Evolutionary conservation across 1,140 invertebrate genomes (phyloP).

Genomic region (Carcinoscorpius rotundicauda): DNA sequence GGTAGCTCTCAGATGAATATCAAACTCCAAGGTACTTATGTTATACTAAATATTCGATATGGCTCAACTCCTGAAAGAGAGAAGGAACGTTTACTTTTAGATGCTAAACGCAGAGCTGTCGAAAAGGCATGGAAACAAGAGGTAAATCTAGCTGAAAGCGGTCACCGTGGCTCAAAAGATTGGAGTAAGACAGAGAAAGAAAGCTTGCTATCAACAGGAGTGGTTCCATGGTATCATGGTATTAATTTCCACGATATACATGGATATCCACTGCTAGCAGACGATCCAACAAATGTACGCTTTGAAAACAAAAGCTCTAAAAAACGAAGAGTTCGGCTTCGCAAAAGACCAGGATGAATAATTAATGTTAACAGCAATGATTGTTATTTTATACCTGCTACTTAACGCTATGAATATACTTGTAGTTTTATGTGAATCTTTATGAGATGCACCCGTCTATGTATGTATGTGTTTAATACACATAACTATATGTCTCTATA

Average conservation of each 20-base stretch:
- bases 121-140: constrained; percentile 85
- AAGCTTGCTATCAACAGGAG: constrained; percentile 68
- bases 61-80: constrained; percentile 80
- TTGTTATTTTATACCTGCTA: no score
- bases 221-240: constrained; percentile 68
- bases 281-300: constrained; percentile 88
- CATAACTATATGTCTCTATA: no score
- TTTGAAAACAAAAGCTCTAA: constrained; percentile 45
- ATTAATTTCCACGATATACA: constrained; percentile 82
- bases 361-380: no score
- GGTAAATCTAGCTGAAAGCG: constrained; percentile 58
- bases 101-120: constrained; percentile 72
- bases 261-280: constrained; percentile 78
- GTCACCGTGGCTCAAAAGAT: constrained; percentile 40
- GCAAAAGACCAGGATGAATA: no score
- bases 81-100: constrained; percentile 70
- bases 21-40: constrained; percentile 48
- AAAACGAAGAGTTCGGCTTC: no score
- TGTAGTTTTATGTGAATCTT: no score
- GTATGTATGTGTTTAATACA: no score
- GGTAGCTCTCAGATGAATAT: constrained; percentile 41
- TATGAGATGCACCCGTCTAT: no score
- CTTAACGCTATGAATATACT: no score
- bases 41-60: constrained; percentile 46
- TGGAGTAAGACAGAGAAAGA: constrained; percentile 60